Evolutionary conservation across 2,113 vertebrate genomes (phyloP), one percentile per base, ranked within the genome.

Genomic region (Tauraco erythrolophus): DNA sequence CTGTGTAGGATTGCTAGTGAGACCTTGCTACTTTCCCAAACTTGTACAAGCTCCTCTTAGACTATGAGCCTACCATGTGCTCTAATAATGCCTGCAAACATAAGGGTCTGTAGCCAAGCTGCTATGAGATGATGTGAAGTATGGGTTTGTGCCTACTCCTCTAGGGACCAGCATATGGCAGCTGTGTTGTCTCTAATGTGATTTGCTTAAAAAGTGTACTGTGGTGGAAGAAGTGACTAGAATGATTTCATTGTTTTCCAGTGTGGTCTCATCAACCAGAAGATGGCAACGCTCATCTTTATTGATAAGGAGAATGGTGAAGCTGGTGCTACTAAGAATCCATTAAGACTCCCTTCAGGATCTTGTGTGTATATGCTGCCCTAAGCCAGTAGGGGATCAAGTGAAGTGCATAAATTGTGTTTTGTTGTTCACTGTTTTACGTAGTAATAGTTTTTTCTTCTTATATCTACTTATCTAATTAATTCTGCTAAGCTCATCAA

Each of bases 251-350:
- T 41, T 2, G 1, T 17, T 87, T 56, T 54, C 4, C 27, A 91
- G 81, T 54, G 39, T 62, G 31, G 2, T 28, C 43, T 61, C 12
- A 11, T 66, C 50, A 58, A 1, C n/a, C 28, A 33, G 71, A 97
- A 93, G 90, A 98, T 98, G 98, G 76, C 98, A 70, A 97, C 97
- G 0, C 64, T 96, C 23, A 93, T 98, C 77, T 97, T 96, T 86
- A 43, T 98, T 30, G 98, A 98, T 74, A 97, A 98, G 92, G 98
- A 98, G 68, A 98, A 98, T 8, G 80, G 74, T 62, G 96, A 97
- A 19, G 81, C 81, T 21, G 43, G 30, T 12, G 84, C 77, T 88
- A 19, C 89, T 19, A 98, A 98, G 94, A 96, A 93, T 53, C 97
- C 69, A 11, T 50, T 93, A 77, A 94, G 94, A 76, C 56, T 91